Evolutionary conservation across 2,888 invertebrate species (phyloP), one percentile per base, ranked within the genome.

Genomic region (Volucella zonaria): DNA sequence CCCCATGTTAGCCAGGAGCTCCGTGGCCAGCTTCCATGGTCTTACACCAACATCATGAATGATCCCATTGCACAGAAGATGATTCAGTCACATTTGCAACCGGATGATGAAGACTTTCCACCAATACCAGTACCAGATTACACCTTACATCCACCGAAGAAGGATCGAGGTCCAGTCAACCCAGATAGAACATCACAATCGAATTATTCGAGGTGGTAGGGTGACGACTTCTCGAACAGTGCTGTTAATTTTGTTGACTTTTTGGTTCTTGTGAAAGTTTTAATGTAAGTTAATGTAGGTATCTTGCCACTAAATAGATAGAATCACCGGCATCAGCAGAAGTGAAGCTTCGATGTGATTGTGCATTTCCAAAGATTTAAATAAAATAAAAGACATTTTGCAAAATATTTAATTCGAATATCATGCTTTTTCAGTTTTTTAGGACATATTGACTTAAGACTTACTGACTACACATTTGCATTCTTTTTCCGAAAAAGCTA

Each of bases 51-150:
- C 86, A 88, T 89, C 87, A 87, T 88, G 61, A 87, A 88, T 18
- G 85, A 85, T 45, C 85, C 85, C 0, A 49, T 81, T 8, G 85
- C 85, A 9, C 81, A 85, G 11, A 81, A 77, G 56, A 54, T 62
- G 49, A 14, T 88, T 88, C 68, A 90, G 89, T 70, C 89, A 87
- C 23, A 82, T 59, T 42, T 78, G 49, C 76, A 76, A 12, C 71
- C 82, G 31, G 92, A 93, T 38, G 93, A 93, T 87, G 93, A 93
- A 85, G 93, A 93, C 61, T 90, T 93, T 82, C 94, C 94, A 8
- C 94, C 94, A 3, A 93, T 94, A 40, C 94, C 94, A 0, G 92
- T 94, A 59, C 94, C 94, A 0, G 94, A 94, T 88, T 94, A 94
- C 89, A 92, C 92, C n/a, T 89, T 93, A 82, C 92, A 92, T 68